Conservation (phyloP, 1,140 invertebrate species). For the Pentalonia nigronervosa region DNA sequence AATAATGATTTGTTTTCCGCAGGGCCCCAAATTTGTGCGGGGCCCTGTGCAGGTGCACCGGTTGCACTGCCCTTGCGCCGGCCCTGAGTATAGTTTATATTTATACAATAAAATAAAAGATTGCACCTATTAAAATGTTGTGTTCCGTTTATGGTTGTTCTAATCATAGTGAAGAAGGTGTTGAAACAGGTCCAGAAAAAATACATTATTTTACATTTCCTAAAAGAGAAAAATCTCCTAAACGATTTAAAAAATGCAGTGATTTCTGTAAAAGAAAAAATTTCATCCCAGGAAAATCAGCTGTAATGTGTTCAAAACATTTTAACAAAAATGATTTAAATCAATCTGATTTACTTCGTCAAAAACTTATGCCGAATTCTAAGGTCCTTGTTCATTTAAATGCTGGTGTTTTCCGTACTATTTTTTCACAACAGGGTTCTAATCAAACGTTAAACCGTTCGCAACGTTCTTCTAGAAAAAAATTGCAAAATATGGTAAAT, state of each 20-base stretch:
- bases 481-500: not conserved
- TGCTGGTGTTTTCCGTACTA: not conserved
- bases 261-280: constrained; percentile 7
- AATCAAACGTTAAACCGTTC: not conserved
- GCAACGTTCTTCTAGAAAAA: not conserved
- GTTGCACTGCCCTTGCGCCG: too few relatives aligned
- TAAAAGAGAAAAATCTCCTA: constrained; percentile 11
- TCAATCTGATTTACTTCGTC: constrained; percentile 7
- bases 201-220: constrained; percentile 10
- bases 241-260: not conserved
- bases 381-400: too few relatives aligned
- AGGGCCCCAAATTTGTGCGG: too few relatives aligned
- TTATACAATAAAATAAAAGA: too few relatives aligned
- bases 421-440: not conserved
- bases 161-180: not conserved
- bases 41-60: too few relatives aligned
- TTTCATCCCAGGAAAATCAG: not conserved
- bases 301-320: not conserved
- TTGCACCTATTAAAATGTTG: not conserved
- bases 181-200: not conserved
- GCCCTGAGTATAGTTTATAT: too few relatives aligned
- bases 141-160: constrained; percentile 9
- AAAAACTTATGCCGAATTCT: not conserved
- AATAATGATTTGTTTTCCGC: too few relatives aligned
- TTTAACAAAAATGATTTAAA: not conserved